phyloP scores from a whole-genome alignment of 2,888 invertebrate genomes.

The Drosophila mimetica region DNA sequence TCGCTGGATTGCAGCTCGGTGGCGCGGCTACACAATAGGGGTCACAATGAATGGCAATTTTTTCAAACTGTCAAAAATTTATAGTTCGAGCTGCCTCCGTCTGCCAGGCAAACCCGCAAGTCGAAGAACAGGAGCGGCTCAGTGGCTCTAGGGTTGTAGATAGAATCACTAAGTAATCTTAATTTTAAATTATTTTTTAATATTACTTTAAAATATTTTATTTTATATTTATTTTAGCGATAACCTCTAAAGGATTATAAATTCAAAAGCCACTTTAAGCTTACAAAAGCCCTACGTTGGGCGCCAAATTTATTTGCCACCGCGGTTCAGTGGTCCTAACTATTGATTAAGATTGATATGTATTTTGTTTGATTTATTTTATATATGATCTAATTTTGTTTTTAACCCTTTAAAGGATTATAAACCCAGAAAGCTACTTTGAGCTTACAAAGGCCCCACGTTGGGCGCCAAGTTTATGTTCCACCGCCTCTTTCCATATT shows the following conservation, averaged over 20 bases:
- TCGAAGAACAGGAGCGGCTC: constrained; percentile 55
- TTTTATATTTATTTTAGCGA: not conserved
- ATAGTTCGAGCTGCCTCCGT: constrained; percentile 63
- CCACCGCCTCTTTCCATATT: not conserved
- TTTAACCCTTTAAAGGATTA: not conserved
- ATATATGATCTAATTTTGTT: not conserved
- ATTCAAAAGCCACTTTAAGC: not conserved
- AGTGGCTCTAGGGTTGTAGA: not conserved
- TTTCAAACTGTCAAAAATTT: constrained; percentile 83
- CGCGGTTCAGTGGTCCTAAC: no score
- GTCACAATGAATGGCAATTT: constrained; percentile 83
- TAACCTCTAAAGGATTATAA: not conserved
- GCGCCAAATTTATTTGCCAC: not conserved
- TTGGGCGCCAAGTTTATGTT: not conserved
- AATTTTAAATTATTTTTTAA: not conserved
- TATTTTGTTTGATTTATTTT: no score
- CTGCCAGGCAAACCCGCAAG: constrained; percentile 21
- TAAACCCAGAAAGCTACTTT: not conserved
- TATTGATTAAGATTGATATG: no score
- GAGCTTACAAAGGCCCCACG: not conserved
- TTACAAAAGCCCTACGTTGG: not conserved
- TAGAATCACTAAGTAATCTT: not conserved
- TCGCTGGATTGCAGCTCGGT: constrained; percentile 48
- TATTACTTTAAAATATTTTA: not conserved
- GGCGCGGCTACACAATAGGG: constrained; percentile 79